phyloP scores from a whole-genome alignment of 2,888 invertebrate genomes.

The Elaeidobius kamerunicus region DNA sequence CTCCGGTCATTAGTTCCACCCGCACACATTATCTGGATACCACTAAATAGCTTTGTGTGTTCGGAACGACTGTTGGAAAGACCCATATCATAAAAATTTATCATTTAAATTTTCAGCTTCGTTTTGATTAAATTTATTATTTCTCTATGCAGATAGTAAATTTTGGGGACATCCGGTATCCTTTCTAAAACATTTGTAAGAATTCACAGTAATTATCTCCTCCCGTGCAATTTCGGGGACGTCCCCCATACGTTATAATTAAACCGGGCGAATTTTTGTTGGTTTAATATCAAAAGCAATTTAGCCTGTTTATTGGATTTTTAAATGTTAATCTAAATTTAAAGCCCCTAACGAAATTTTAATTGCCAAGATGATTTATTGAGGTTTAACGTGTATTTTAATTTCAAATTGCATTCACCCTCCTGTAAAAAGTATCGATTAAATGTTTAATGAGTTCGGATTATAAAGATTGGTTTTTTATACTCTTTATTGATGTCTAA shows the following conservation, averaged over 20 bases:
- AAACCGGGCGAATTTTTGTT: conserved; percentile 20
- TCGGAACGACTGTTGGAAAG: neutral
- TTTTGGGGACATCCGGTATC: too few relatives aligned
- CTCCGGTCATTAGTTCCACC: conserved; percentile 50
- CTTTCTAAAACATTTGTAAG: neutral
- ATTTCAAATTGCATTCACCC: conserved; percentile 30
- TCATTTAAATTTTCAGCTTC: too few relatives aligned
- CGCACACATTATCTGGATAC: conserved; percentile 41
- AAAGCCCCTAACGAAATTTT: conserved; percentile 34
- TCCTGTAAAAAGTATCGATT: conserved; percentile 13
- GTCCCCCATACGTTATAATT: conserved; percentile 16
- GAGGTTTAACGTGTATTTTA: conserved; percentile 36
- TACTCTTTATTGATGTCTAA: neutral
- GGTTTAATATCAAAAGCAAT: conserved; percentile 28
- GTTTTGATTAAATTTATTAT: too few relatives aligned
- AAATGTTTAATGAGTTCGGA: conserved; percentile 10
- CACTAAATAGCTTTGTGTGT: conserved; percentile 2
- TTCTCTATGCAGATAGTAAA: too few relatives aligned
- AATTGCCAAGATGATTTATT: conserved; percentile 35
- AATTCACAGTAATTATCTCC: neutral
- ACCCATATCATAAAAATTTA: too few relatives aligned
- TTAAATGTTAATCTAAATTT: conserved; percentile 36
- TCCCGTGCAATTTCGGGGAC: conserved; percentile 4
- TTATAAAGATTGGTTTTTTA: conserved; percentile 11
- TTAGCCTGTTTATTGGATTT: conserved; percentile 32